These are phyloP conservation scores for Hylaeus volcanicus DNA, from an alignment of 1,140 invertebrate species.

Conservation along the genomic window DNA sequence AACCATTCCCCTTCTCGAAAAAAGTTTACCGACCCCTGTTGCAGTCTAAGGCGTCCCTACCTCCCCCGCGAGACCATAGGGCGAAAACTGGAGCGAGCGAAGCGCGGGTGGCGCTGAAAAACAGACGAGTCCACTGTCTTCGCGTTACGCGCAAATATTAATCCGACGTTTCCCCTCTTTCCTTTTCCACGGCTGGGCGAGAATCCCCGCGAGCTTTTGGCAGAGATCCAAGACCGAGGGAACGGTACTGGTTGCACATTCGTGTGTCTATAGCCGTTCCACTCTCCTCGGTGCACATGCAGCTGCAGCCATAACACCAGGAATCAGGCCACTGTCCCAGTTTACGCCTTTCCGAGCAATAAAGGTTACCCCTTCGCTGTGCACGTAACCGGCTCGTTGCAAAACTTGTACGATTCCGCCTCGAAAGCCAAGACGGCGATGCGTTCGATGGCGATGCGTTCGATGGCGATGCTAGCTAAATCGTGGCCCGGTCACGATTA, in stretches of 20 bases:
- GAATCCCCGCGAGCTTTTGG: slow-evolving; percentile 50
- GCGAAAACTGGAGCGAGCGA: no score
- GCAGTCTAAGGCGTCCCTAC: no score
- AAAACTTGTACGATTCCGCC: slow-evolving; percentile 27
- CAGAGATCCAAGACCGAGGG: slow-evolving; percentile 57
- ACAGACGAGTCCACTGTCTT: slow-evolving; percentile 26
- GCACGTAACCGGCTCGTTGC: slow-evolving; percentile 51
- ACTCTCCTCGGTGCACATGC: slow-evolving; percentile 64
- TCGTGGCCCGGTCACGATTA: neutral
- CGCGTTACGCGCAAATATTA: slow-evolving; percentile 25
- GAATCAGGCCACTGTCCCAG: slow-evolving; percentile 77
- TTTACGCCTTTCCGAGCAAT: slow-evolving; percentile 72
- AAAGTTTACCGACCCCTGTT: no score
- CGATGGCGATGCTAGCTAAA: neutral
- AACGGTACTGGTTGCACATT: slow-evolving; percentile 61
- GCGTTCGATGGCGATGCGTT: neutral
- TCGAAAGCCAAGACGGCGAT: slow-evolving; percentile 19
- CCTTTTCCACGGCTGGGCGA: neutral
- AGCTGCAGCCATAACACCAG: slow-evolving; percentile 75
- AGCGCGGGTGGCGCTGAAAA: neutral
- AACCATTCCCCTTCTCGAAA: no score
- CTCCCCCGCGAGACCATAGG: no score
- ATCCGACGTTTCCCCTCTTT: neutral
- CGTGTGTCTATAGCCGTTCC: slow-evolving; percentile 55
- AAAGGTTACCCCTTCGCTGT: slow-evolving; percentile 69